Evolutionary conservation across 2,113 vertebrate species (phyloP).

Genomic region (Perca fluviatilis): DNA sequence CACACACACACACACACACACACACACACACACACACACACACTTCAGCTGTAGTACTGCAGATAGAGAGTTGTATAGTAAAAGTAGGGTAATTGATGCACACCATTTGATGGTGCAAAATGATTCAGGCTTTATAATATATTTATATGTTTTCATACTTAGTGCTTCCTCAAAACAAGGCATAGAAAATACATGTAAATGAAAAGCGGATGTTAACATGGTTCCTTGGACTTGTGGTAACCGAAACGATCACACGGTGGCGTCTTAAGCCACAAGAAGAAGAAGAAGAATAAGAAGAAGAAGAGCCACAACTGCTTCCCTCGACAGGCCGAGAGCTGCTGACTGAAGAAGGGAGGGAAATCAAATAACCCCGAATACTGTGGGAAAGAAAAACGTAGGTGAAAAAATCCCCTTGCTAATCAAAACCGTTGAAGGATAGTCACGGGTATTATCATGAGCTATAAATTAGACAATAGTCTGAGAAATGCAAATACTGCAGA

Average conservation of each 20-base stretch:
- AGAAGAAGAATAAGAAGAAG: background rate
- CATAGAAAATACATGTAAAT: no score
- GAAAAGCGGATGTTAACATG: background rate
- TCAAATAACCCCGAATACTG: background rate
- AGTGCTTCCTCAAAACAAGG: background rate
- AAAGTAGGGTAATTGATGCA: no score
- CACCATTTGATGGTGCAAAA: no score
- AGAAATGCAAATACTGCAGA: background rate
- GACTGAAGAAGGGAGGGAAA: background rate
- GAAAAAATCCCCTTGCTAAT: background rate
- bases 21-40: no score
- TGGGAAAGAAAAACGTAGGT: conserved; percentile 1
- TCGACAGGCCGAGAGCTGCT: background rate
- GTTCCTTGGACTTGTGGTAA: conserved; percentile 1
- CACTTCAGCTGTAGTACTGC: background rate
- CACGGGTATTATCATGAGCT: background rate
- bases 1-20: no score
- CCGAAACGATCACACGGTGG: conserved; percentile 48
- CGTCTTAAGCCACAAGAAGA: background rate
- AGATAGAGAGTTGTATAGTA: background rate
- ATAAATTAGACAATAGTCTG: background rate
- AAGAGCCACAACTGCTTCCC: background rate
- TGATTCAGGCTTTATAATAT: background rate
- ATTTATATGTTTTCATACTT: background rate
- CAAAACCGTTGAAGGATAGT: background rate